A percentile compares a stretch with the other conserved stretches of the same genome.
Evolutionary conservation across 2,888 invertebrate genomes (phyloP).

Genomic region (Leucoptera coffeella): DNA sequence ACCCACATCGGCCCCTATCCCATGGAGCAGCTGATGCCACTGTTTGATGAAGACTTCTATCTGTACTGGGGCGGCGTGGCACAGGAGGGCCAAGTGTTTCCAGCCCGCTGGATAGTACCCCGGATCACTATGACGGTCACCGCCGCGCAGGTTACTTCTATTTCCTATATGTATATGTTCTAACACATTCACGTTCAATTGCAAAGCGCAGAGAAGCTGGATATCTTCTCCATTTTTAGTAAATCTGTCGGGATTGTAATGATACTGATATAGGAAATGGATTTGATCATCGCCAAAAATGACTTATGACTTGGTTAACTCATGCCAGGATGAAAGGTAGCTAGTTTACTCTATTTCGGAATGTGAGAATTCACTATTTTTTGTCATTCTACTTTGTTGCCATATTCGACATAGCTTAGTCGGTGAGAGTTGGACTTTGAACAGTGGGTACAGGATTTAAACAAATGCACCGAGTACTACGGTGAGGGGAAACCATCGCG

Average conservation of each 20-base stretch:
- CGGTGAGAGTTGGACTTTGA: too few species aligned
- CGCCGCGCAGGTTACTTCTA: constrained; percentile 46
- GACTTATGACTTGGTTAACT: not conserved
- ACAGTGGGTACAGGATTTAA: too few species aligned
- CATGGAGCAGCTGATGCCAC: constrained; percentile 39
- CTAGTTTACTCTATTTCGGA: too few species aligned
- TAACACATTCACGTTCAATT: not conserved
- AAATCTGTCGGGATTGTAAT: not conserved
- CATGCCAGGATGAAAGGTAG: too few species aligned
- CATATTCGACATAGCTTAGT: too few species aligned
- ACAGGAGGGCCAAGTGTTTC: constrained; percentile 28
- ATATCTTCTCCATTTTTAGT: not conserved
- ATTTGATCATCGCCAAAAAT: not conserved
- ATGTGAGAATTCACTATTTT: too few species aligned
- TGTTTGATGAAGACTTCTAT: constrained; percentile 58
- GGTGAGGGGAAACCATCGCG: too few species aligned
- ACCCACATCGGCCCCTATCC: constrained; percentile 43
- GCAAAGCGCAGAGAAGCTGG: not conserved
- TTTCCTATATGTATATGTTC: too few species aligned
- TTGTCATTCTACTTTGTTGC: too few species aligned
- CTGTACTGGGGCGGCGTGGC: constrained; percentile 56
- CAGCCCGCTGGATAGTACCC: constrained; percentile 58
- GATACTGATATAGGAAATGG: not conserved
- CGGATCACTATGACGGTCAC: constrained; percentile 52
- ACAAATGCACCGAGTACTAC: too few species aligned